These are phyloP conservation scores for Andrena trimmerana DNA, from an alignment of 2,888 invertebrate species.

Conservation along the genomic window DNA sequence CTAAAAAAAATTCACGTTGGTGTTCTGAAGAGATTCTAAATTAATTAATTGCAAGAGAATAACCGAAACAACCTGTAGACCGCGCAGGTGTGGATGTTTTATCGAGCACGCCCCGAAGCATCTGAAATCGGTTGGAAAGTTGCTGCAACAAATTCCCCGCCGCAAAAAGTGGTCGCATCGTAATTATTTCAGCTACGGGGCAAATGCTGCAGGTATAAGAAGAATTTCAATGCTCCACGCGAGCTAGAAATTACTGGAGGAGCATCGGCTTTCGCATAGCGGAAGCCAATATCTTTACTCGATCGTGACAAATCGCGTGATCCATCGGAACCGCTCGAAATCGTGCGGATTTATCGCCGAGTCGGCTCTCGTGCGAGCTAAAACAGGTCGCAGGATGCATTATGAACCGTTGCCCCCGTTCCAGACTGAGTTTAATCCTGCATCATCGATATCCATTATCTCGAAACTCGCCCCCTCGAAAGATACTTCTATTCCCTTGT, in stretches of 20 bases:
- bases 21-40: background rate
- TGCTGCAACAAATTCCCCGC: background rate
- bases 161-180: background rate
- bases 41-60: background rate
- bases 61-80: background rate
- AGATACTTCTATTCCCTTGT: background rate
- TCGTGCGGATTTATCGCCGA: background rate
- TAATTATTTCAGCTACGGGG: background rate
- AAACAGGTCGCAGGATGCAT: background rate
- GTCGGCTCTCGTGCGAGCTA: background rate
- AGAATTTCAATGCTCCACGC: background rate
- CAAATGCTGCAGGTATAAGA: background rate
- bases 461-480: background rate
- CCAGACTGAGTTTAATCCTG: background rate
- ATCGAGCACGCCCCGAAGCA: background rate
- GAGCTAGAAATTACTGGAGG: slow-evolving; percentile 1
- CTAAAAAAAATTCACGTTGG: too few relatives aligned
- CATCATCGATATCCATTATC: background rate
- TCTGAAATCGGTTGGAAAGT: slow-evolving; percentile 2
- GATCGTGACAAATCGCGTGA: background rate
- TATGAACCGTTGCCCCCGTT: background rate
- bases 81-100: background rate
- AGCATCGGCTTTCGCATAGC: slow-evolving; percentile 12
- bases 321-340: slow-evolving; percentile 1
- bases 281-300: background rate